Evolutionary conservation across 2,797 vertebrate genomes (phyloP), one percentile per base, ranked within the genome.

Genomic region (Naso thynnoides): DNA sequence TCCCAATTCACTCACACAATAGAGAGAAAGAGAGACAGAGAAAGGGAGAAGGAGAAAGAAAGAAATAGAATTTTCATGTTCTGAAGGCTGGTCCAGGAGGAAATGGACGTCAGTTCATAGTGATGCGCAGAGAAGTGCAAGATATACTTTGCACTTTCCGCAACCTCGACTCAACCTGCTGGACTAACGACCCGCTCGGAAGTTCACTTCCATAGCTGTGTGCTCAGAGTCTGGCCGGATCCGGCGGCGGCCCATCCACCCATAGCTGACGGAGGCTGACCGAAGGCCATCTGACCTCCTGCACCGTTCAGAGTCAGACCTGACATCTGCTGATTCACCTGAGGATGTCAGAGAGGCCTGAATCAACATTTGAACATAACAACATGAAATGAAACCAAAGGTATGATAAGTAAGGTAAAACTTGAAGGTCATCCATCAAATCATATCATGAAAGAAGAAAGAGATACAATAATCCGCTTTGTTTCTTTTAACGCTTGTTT

Each of bases 261-360:
- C 6, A 95, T 94, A 50, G 95, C 95, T 86, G 86, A 93, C 24
- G 95, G 93, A 58, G 96, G 92, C 86, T 96, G 97, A 63, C 95
- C 93, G 26, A 96, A 97, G 64, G 95, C 94, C 92, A 95, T 90
- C 57, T 91, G 78, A 0, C 81, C 94, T 38, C 87, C 94, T 0
- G 95, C 89, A 4, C 94, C 95, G 31, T 93, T 94, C 89, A 98
- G 89, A 58, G 91, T 94, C 95, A 98, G 84, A 50, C 96, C 95
- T 49, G 97, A 96, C 97, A 98, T 97, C 84, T 98, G 97, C 89
- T 98, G 97, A 92, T 95, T 98, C 95, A 98, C 93, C 97, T 95
- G 79, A 29, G 69, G 81, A 64, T 2, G 56, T 7, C 0, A 39
- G 24, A 85, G 21, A 76, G 50, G 53, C 18, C 5, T 15, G 13